Evolutionary conservation across 2,797 vertebrate species (phyloP), one percentile per base, ranked within the genome.

Genomic region (Furcifer pardalis): DNA sequence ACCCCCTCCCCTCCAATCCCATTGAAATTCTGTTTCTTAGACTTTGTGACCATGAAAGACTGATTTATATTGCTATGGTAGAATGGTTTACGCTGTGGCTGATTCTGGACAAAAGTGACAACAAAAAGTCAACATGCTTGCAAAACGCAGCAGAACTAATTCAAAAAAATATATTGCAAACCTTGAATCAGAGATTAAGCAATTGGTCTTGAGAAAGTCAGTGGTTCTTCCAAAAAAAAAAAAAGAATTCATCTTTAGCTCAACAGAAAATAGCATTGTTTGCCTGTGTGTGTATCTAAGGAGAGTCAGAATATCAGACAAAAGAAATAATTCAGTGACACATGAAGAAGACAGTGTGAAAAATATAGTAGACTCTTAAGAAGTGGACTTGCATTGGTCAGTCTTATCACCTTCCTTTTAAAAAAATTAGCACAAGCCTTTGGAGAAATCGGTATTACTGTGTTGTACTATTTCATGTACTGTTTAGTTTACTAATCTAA

Each of bases 21-120:
- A 75, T 86, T 86, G 83, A 90, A 95, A 94, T 93, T 92, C 83
- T 0, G 42, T 93, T 94, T 93, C 90, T 93, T 91, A 89, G 90
- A 89, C 80, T 93, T 94, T 84, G 84, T 94, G 89, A 94, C 91
- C 92, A 93, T 95, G 94, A 94, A 94, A 91, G 87, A 42, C n/a
- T 95, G 92, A 94, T 95, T 95, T 93, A 92, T 93, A 87, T 85
- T 91, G 90, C 87, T 90, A 82, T 42, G 87, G 90, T 87, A 94
- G 86, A 94, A 44, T 0, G 0, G 79, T 82, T 95, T 93, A 85
- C 89, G 87, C 86, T 92, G 37, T 89, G 59, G 84, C 91, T 93
- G 86, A 93, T 92, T 92, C 83, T 89, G 89, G 92, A 93, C 78
- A 89, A 80, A 89, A 76, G 63, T 62, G 65, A 74, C 76, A 66